Conservation (phyloP, 1,140 invertebrate genomes). For the Fopius arisanus region DNA sequence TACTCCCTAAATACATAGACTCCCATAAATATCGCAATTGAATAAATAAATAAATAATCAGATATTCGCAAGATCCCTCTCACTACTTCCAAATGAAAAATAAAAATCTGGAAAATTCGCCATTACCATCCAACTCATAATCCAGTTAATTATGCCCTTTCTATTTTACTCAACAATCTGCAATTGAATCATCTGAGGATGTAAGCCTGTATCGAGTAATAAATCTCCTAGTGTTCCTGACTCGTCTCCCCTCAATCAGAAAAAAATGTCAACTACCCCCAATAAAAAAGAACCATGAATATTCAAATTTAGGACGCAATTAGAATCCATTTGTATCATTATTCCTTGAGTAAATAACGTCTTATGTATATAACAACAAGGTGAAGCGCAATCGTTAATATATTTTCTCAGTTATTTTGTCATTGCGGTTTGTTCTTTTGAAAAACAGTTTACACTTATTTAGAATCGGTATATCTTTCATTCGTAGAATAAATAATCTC, state of each 20-base stretch:
- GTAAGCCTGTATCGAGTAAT: not conserved
- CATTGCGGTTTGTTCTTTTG: not conserved
- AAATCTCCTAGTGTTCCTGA: not conserved
- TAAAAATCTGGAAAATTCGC: not conserved
- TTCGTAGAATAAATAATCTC: not conserved
- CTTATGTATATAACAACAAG: conserved; percentile 68
- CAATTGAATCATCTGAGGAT: not conserved
- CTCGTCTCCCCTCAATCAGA: not conserved
- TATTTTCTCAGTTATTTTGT: conserved; percentile 5
- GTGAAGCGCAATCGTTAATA: conserved; percentile 59
- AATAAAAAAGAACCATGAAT: not conserved
- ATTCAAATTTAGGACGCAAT: conserved; percentile 39
- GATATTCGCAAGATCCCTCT: not conserved
- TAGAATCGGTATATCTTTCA: conserved; percentile 54
- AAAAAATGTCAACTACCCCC: not conserved
- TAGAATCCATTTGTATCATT: conserved; percentile 24
- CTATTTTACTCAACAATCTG: not conserved
- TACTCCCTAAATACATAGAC: not conserved
- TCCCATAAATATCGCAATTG: not conserved
- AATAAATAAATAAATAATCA: not conserved
- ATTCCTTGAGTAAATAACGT: conserved; percentile 54
- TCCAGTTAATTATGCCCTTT: not conserved
- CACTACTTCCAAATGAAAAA: conserved; percentile 4
- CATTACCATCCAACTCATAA: too few relatives aligned
- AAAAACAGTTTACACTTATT: conserved; percentile 60